Evolutionary conservation across 2,113 vertebrate genomes (phyloP), one percentile per base, ranked within the genome.

Genomic region (Okapia johnstoni): DNA sequence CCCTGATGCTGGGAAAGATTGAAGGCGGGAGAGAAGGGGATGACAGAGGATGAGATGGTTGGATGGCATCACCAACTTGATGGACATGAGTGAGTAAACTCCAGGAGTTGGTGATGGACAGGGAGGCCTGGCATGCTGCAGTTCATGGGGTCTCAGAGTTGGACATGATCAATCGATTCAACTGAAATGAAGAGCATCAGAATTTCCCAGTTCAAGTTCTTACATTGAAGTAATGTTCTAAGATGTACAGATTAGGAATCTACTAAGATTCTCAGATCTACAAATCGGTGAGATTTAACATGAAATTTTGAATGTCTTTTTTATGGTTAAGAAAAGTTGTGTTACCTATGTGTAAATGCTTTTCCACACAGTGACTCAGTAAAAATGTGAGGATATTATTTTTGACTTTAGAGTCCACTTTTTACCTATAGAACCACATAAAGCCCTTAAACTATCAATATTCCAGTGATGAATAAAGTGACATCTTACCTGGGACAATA

Each of bases 401-500:
- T 58, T 88, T 96, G 3, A 80, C 61, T 61, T 81, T 79, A 48
- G 48, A 95, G 13, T 50, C 9, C 8, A 17, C 76, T 88, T 57
- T 85, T 63, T 50, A 21, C 23, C 36, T 25, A 11, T 17, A 48
- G 63, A 23, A 52, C 43, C 40, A 36, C 2, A 70, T 16, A 12
- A 50, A 4, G 7, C 7, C 33, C 25, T 57, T 16, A 70, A 94
- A 25, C 26, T 48, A 54, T 55, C 21, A 26, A n/a, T 61, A 66
- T 5, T 23, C 14, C 14, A 79, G 14, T 26, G 43, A 6, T 57
- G 3, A 81, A 84, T 96, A 88, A 66, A 93, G 70, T 50, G 33
- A 30, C 66, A 25, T 94, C 99, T 99, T 96, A 99, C 99, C 99
- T 98, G 99, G 99, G 46, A 99, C 88, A 93, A 99, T 99, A 97